A percentile compares a stretch with the other conserved stretches of the same genome.
These are phyloP conservation scores for Clamator glandarius DNA, from an alignment of 2,797 vertebrate genomes.

Conservation along the genomic window DNA sequence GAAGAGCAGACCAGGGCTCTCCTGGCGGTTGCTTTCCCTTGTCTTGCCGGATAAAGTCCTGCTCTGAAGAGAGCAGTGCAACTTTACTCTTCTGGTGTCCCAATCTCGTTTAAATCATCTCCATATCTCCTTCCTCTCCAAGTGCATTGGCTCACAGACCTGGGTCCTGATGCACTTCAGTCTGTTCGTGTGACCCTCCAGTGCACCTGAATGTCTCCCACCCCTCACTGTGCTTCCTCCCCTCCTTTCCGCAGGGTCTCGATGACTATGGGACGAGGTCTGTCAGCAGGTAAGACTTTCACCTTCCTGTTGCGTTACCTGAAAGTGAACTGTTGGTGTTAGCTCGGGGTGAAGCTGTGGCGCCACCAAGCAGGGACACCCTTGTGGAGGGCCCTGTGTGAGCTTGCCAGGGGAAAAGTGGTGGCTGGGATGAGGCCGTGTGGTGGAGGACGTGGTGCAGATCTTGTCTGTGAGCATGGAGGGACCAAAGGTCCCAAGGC, in stretches of 20 bases:
- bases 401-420: neutral
- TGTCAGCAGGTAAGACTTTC: conserved; percentile 87
- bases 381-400: rapidly evolving
- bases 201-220: neutral
- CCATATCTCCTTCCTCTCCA: neutral
- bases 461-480: rapidly evolving
- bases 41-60: neutral
- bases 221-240: conserved; percentile 1
- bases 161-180: neutral
- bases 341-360: neutral
- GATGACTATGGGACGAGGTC: conserved; percentile 91
- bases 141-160: conserved; percentile 12
- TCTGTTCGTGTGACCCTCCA: neutral
- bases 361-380: too few relatives aligned
- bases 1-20: neutral
- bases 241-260: conserved; percentile 72
- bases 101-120: neutral
- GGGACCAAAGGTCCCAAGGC: neutral
- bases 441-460: rapidly evolving
- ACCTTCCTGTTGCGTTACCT: neutral
- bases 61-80: neutral
- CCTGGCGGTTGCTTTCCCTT: neutral
- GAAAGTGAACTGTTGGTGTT: neutral
- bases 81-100: neutral
- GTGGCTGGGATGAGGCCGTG: neutral